Evolutionary conservation across 2,888 invertebrate species (phyloP).

Genomic region (Sinhomidia bicolor): DNA sequence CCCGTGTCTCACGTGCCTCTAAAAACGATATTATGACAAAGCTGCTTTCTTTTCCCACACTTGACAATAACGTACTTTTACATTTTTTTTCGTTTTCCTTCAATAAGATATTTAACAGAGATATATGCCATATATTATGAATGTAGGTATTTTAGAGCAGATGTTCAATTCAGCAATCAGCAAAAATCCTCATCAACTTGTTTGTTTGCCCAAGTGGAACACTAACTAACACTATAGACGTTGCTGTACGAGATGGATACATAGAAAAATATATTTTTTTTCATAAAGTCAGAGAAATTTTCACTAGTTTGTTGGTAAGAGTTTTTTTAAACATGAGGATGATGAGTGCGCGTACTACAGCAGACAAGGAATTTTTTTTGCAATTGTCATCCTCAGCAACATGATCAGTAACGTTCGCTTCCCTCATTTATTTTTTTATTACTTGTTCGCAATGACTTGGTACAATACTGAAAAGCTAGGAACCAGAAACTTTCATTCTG

Average conservation of each 20-base stretch:
- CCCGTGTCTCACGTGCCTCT: too few relatives aligned
- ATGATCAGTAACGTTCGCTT: background rate
- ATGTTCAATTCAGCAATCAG: background rate
- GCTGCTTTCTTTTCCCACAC: constrained; percentile 16
- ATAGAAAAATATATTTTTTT: background rate
- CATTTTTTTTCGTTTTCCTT: background rate
- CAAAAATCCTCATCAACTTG: background rate
- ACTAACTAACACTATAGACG: too few relatives aligned
- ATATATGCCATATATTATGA: background rate
- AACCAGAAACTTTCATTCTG: too few relatives aligned
- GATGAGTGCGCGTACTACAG: too few relatives aligned
- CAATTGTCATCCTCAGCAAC: constrained; percentile 16
- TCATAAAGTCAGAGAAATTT: background rate
- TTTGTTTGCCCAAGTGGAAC: constrained; percentile 34
- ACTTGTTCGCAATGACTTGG: background rate
- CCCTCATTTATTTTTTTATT: background rate
- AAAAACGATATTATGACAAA: background rate
- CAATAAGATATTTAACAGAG: background rate
- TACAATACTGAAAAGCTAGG: background rate
- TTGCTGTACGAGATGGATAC: background rate
- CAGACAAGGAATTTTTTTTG: background rate
- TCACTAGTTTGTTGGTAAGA: too few relatives aligned
- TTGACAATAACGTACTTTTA: background rate
- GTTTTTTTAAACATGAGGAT: too few relatives aligned
- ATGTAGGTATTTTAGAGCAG: too few relatives aligned